Evolutionary conservation across 2,113 vertebrate genomes (phyloP).

Genomic region (Pipra filicauda): DNA sequence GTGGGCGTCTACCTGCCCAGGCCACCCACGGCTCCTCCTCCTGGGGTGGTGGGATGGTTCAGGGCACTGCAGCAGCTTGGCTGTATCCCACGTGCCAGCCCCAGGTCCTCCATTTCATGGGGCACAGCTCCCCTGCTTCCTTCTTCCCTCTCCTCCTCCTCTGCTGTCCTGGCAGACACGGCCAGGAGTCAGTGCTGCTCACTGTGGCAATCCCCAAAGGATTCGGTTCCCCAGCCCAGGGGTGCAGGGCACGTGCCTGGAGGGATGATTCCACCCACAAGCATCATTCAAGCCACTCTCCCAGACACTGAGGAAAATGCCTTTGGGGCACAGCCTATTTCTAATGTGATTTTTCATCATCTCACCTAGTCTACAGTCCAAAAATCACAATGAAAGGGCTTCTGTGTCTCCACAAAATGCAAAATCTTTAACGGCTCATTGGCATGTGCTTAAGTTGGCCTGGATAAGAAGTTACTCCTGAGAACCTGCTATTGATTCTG

Average conservation of each 20-base stretch:
- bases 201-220: fast-evolving
- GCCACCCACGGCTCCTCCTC: background rate
- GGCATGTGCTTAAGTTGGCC: slow-evolving; percentile 38
- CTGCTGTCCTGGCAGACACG: fast-evolving
- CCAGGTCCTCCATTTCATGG: fast-evolving
- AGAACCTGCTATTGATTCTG: slow-evolving; percentile 60
- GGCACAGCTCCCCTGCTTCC: background rate
- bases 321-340: background rate
- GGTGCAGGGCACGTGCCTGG: fast-evolving
- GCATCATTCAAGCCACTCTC: fast-evolving
- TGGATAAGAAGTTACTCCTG: slow-evolving; percentile 42
- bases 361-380: background rate
- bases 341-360: background rate
- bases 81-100: background rate
- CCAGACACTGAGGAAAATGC: background rate
- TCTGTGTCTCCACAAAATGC: slow-evolving; percentile 22
- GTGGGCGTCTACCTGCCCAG: fast-evolving
- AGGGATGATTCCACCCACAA: fast-evolving
- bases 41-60: background rate
- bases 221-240: background rate
- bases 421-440: slow-evolving; percentile 56
- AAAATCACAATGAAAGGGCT: background rate
- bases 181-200: background rate
- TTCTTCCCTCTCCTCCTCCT: background rate
- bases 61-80: fast-evolving